These are phyloP conservation scores for Criorhina ranunculi DNA, from an alignment of 2,888 invertebrate genomes.

Conservation along the genomic window DNA sequence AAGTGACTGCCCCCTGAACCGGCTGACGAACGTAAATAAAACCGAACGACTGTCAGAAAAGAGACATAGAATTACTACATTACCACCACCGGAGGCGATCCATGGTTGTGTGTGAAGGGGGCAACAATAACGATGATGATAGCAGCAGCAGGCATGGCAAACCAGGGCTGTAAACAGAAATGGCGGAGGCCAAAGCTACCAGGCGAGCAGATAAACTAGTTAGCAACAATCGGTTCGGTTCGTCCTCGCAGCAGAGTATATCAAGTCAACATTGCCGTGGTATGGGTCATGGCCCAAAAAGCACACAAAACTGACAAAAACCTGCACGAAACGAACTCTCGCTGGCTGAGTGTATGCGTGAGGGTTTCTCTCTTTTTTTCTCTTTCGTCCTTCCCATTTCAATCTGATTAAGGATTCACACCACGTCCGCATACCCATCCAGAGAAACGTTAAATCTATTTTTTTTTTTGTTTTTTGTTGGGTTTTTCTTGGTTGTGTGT, in stretches of 20 bases:
- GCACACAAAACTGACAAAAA: conserved; percentile 23
- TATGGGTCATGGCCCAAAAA: conserved; percentile 73
- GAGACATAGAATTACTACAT: conserved; percentile 57
- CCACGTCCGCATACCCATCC: conserved; percentile 57
- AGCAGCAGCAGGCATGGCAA: conserved; percentile 7
- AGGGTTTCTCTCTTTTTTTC: conserved; percentile 27
- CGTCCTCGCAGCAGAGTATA: conserved; percentile 41
- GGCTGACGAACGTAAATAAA: conserved; percentile 72
- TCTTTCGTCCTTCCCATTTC: conserved; percentile 40
- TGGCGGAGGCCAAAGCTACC: conserved; percentile 73
- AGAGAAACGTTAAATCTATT: conserved; percentile 15
- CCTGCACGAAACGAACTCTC: conserved; percentile 30
- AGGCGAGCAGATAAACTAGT: conserved; percentile 64
- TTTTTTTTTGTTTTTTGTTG: conserved; percentile 14
- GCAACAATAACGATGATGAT: conserved; percentile 23
- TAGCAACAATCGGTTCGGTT: conserved; percentile 41
- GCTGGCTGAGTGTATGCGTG: conserved; percentile 27
- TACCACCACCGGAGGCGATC: conserved; percentile 36
- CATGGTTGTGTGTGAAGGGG: conserved; percentile 10
- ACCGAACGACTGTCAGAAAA: conserved; percentile 63
- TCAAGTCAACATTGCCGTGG: conserved; percentile 54
- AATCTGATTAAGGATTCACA: conserved; percentile 76
- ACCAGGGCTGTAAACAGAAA: conserved; percentile 62
- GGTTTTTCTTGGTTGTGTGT: conserved; percentile 33
- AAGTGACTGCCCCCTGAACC: conserved; percentile 34